A percentile compares a stretch with the other conserved stretches of the same genome.
phyloP scores from a whole-genome alignment of 2,113 vertebrate genomes.

The Cynoglossus semilaevis region DNA sequence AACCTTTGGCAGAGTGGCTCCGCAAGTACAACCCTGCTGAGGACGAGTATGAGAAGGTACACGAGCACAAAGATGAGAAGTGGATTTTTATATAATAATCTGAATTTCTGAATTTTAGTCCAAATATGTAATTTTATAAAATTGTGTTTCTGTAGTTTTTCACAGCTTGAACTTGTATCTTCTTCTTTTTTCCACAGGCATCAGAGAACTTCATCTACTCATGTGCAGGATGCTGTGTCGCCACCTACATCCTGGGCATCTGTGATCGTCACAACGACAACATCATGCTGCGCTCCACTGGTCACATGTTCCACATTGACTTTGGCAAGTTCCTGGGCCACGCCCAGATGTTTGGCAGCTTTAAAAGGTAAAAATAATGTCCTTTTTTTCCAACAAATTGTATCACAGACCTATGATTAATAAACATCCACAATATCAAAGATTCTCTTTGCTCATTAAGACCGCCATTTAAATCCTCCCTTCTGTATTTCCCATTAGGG shows the following conservation, averaged over 20 bases:
- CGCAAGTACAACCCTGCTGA: conserved; percentile 97
- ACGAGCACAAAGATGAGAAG: too few species aligned
- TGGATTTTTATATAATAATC: too few species aligned
- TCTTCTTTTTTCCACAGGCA: conserved; percentile 74
- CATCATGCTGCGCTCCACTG: conserved; percentile 96
- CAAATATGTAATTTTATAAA: too few species aligned
- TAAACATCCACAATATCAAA: neutral
- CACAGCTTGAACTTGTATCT: too few species aligned
- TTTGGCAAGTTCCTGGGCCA: conserved; percentile 98
- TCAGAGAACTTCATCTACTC: conserved; percentile 99
- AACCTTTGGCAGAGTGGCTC: conserved; percentile 96
- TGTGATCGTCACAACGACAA: conserved; percentile 98
- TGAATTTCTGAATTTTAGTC: too few species aligned
- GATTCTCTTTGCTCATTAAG: too few species aligned
- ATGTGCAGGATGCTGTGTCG: conserved; percentile 97
- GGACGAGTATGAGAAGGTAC: conserved; percentile 97
- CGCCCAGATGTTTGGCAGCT: conserved; percentile 97
- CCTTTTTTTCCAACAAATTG: neutral
- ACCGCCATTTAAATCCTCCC: neutral
- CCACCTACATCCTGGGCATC: conserved; percentile 95
- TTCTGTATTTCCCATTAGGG: conserved; percentile 73
- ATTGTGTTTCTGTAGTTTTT: too few species aligned
- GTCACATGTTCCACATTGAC: conserved; percentile 99
- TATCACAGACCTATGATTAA: neutral
- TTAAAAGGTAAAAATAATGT: conserved; percentile 83